Conservation (phyloP, 2,797 vertebrate genomes). For the Poeciliopsis turneri region DNA sequence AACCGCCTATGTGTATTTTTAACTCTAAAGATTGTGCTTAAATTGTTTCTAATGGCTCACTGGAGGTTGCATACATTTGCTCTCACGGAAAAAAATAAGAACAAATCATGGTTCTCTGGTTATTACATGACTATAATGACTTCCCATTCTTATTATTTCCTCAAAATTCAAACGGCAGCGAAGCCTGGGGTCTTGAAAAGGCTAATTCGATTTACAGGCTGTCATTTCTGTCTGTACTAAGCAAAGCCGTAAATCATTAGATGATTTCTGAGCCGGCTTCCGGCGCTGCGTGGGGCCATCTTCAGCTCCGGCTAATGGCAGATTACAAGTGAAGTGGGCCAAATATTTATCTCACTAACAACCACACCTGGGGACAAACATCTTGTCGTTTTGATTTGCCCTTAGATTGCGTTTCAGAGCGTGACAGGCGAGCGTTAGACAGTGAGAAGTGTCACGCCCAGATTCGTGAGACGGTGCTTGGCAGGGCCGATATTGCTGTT, state of each 20-base stretch:
- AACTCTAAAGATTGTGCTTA: neutral
- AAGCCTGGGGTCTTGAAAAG: conserved; percentile 32
- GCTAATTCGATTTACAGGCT: conserved; percentile 37
- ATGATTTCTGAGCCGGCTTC: conserved; percentile 43
- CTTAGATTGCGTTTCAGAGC: conserved; percentile 62
- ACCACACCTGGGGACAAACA: conserved; percentile 40
- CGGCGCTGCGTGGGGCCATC: conserved; percentile 21
- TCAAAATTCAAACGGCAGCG: conserved; percentile 23
- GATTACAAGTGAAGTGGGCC: conserved; percentile 62
- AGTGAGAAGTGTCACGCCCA: conserved; percentile 67
- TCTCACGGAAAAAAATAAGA: conserved; percentile 4
- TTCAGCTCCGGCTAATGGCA: conserved; percentile 46
- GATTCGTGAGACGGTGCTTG: conserved; percentile 65
- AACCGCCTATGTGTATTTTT: conserved; percentile 1
- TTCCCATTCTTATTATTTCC: conserved; percentile 11
- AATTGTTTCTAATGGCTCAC: conserved; percentile 6
- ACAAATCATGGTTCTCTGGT: conserved; percentile 23
- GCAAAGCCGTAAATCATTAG: conserved; percentile 53
- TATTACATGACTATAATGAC: conserved; percentile 22
- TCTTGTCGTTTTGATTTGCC: conserved; percentile 65
- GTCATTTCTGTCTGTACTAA: conserved; percentile 30
- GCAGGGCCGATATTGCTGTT: conserved; percentile 62
- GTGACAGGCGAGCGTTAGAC: conserved; percentile 63
- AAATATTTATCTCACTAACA: conserved; percentile 60
- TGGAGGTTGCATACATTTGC: neutral